These are phyloP conservation scores for Conus ventricosus DNA, from an alignment of 1,140 invertebrate species.

Conservation along the genomic window DNA sequence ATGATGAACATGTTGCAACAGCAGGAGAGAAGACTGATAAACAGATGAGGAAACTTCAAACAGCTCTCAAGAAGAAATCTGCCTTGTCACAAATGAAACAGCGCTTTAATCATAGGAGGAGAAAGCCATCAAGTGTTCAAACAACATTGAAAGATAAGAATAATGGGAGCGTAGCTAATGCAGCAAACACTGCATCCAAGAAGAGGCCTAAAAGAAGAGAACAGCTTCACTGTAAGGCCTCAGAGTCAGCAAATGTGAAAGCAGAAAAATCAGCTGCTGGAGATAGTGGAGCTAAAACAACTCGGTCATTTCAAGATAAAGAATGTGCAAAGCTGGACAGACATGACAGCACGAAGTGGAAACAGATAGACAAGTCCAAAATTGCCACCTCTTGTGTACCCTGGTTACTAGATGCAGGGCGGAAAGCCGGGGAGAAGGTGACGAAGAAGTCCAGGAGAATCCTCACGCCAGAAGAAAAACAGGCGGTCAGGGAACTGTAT, in stretches of 20 bases:
- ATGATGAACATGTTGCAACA: background rate
- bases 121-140: background rate
- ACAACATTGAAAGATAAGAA: background rate
- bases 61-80: background rate
- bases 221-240: background rate
- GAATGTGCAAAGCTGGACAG: background rate
- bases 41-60: background rate
- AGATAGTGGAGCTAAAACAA: background rate
- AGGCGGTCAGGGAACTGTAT: constrained; percentile 36
- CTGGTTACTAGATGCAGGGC: constrained; percentile 27
- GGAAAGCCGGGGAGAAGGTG: constrained; percentile 31
- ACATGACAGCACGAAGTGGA: background rate
- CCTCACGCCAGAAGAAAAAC: constrained; percentile 29
- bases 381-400: constrained; percentile 33
- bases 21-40: background rate
- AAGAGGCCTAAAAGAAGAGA: background rate
- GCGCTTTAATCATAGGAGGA: background rate
- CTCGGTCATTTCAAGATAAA: background rate
- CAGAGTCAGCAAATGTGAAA: background rate
- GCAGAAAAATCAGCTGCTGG: background rate
- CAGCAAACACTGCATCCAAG: background rate
- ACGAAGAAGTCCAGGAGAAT: constrained; percentile 15
- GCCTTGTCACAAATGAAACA: background rate
- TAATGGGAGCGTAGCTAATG: background rate
- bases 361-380: constrained; percentile 24